Percentiles rank a stretch among this genome's conserved stretches.
These are phyloP conservation scores for Mythimna albipuncta DNA, from an alignment of 2,888 invertebrate genomes.

Conservation along the genomic window DNA sequence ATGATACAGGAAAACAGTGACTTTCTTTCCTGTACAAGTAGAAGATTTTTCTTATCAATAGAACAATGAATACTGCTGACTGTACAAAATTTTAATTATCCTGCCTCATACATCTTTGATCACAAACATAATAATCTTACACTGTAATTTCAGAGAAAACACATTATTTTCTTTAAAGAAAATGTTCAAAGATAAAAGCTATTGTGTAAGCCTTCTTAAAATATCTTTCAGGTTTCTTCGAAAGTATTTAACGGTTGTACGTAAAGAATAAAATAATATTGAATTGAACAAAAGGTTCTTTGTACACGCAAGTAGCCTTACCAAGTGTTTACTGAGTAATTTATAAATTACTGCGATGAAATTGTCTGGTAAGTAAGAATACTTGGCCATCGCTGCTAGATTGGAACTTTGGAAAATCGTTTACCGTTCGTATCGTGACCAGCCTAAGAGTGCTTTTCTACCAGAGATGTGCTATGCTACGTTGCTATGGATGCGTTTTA, in stretches of 20 bases:
- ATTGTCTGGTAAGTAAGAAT: not conserved
- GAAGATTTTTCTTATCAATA: not conserved
- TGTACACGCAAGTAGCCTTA: not conserved
- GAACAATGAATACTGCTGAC: slow-evolving; percentile 12
- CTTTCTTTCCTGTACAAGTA: not conserved
- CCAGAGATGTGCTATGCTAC: too few species aligned
- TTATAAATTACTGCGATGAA: not conserved
- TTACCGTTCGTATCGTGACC: not conserved
- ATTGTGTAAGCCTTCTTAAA: slow-evolving; percentile 29
- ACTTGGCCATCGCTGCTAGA: not conserved
- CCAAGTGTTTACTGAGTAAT: not conserved
- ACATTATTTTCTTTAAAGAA: slow-evolving; percentile 21
- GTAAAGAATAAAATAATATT: not conserved
- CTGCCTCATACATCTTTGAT: slow-evolving; percentile 47
- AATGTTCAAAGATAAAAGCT: slow-evolving; percentile 26
- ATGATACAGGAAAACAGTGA: not conserved
- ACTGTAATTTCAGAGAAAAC: slow-evolving; percentile 34
- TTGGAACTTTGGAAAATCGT: not conserved
- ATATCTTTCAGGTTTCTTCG: slow-evolving; percentile 10
- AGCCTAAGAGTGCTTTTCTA: too few species aligned
- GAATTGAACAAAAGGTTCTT: not conserved
- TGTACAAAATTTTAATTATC: slow-evolving; percentile 37
- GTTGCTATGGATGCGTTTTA: too few species aligned
- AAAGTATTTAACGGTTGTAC: slow-evolving; percentile 5
- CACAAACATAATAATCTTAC: slow-evolving; percentile 31